phyloP scores from a whole-genome alignment of 2,113 vertebrate genomes.

The Piliocolobus tephrosceles region DNA sequence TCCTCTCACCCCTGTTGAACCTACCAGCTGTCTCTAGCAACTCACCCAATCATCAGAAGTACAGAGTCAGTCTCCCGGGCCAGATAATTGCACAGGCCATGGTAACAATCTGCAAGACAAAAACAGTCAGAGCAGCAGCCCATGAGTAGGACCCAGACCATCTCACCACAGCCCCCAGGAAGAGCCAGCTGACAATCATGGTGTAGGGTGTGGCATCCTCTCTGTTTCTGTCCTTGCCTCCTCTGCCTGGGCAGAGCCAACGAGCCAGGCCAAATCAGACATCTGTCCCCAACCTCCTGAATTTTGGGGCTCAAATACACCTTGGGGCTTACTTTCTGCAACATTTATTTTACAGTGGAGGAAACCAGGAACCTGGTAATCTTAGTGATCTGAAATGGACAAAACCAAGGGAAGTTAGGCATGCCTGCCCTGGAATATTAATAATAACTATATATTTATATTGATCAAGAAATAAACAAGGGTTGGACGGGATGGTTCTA shows the following conservation, averaged over 20 bases:
- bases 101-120: slow-evolving; percentile 83
- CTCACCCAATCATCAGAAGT: slow-evolving; percentile 85
- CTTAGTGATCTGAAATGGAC: neutral
- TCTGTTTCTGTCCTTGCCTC: neutral
- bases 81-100: slow-evolving; percentile 81
- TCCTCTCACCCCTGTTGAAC: neutral
- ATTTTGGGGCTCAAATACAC: rapidly evolving
- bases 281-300: neutral
- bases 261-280: neutral
- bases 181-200: rapidly evolving
- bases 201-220: rapidly evolving
- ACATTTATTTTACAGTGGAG: neutral
- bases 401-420: neutral
- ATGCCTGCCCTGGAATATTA: no score
- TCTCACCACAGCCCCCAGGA: neutral
- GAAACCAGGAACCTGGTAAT: neutral
- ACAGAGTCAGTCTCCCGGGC: slow-evolving; percentile 81
- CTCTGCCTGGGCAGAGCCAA: neutral
- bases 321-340: neutral
- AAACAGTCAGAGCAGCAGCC: slow-evolving; percentile 77
- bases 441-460: neutral
- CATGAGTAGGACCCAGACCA: slow-evolving; percentile 17
- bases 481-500: neutral
- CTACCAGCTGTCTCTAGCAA: neutral
- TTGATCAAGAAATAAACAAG: neutral